Percentiles rank a stretch among this genome's conserved stretches.
These are phyloP conservation scores for Sinopyrophorus schimmeli DNA, from an alignment of 2,888 invertebrate species.

Conservation along the genomic window DNA sequence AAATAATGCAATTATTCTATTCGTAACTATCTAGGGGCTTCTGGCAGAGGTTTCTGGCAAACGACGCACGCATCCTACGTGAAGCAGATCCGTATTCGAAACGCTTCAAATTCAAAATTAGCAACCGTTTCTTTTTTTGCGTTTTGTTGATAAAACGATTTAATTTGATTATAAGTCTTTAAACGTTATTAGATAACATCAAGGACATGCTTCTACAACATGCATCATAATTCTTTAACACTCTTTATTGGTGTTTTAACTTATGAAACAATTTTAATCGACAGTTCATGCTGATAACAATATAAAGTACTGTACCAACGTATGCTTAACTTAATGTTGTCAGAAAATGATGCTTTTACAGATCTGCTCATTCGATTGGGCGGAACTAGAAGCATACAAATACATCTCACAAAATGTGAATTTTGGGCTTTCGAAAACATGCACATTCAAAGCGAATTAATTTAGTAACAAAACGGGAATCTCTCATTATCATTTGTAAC, in stretches of 20 bases:
- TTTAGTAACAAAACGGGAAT: not conserved
- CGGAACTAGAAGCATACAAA: slow-evolving; percentile 40
- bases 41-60: slow-evolving; percentile 57
- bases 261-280: too few relatives aligned
- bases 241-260: too few relatives aligned
- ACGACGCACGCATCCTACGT: slow-evolving; percentile 20
- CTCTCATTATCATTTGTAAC: not conserved
- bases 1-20: slow-evolving; percentile 38
- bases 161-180: too few relatives aligned
- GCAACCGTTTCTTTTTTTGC: too few relatives aligned
- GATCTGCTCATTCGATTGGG: slow-evolving; percentile 53
- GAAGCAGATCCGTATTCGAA: slow-evolving; percentile 36
- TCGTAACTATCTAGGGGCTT: slow-evolving; percentile 50
- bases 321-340: slow-evolving; percentile 57
- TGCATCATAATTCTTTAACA: slow-evolving; percentile 6
- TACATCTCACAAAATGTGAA: slow-evolving; percentile 30
- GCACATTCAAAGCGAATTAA: slow-evolving; percentile 20
- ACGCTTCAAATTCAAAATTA: too few relatives aligned
- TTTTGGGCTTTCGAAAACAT: slow-evolving; percentile 15
- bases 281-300: slow-evolving; percentile 33
- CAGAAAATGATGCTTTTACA: slow-evolving; percentile 57
- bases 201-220: slow-evolving; percentile 6
- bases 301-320: slow-evolving; percentile 52
- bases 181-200: too few relatives aligned
- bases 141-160: too few relatives aligned